These are phyloP conservation scores for Menidia beryllina DNA, from an alignment of 2,113 vertebrate genomes.

Conservation along the genomic window DNA sequence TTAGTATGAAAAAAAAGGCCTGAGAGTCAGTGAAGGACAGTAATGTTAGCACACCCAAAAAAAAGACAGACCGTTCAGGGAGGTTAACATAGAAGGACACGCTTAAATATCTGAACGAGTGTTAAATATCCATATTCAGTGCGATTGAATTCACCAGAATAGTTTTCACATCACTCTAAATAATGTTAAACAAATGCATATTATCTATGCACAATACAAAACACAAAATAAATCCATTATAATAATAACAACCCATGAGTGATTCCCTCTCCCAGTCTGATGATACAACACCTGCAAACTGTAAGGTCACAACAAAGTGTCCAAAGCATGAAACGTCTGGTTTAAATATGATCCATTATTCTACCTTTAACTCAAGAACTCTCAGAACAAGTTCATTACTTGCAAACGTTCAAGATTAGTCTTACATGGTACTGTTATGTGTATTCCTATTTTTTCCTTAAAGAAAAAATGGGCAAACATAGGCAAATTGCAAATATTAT, in stretches of 20 bases:
- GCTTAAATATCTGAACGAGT: neutral
- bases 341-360: neutral
- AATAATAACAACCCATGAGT: too few species aligned
- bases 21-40: constrained; percentile 8
- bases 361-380: too few species aligned
- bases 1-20: constrained; percentile 17
- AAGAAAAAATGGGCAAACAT: neutral
- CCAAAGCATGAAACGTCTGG: constrained; percentile 25
- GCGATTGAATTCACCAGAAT: neutral
- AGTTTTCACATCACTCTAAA: constrained; percentile 9
- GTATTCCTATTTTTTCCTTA: too few species aligned
- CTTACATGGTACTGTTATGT: too few species aligned
- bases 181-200: neutral
- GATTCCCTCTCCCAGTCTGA: neutral
- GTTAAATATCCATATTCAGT: neutral
- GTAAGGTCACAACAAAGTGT: neutral
- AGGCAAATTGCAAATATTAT: too few species aligned
- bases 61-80: neutral
- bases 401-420: neutral
- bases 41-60: neutral
- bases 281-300: neutral
- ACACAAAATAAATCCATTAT: too few species aligned
- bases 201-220: neutral
- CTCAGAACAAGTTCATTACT: neutral
- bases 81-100: neutral